A percentile compares a stretch with the other conserved stretches of the same genome.
These are phyloP conservation scores for Neodontobutis hainanensis DNA, from an alignment of 2,113 vertebrate species.

Conservation along the genomic window DNA sequence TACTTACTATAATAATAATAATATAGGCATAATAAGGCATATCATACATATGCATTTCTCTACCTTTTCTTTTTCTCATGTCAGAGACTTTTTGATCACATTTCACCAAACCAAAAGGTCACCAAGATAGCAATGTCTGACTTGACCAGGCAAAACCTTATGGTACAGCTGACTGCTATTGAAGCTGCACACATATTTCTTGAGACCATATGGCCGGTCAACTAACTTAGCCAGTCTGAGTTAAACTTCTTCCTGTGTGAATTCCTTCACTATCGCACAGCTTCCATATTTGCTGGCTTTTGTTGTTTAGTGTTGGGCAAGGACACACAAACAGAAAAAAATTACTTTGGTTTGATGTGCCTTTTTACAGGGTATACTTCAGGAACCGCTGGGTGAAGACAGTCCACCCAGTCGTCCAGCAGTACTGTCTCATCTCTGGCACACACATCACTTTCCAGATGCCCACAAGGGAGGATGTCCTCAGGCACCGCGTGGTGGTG, in stretches of 20 bases:
- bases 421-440: conserved; percentile 98
- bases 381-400: conserved; percentile 99
- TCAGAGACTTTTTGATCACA: conserved; percentile 31
- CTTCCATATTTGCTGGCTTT: background rate
- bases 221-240: conserved; percentile 26
- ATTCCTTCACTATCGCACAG: conserved; percentile 17
- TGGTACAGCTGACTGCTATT: conserved; percentile 11
- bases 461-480: conserved; percentile 95
- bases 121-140: conserved; percentile 15
- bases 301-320: background rate
- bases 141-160: conserved; percentile 6
- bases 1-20: background rate
- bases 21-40: background rate
- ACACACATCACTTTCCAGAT: conserved; percentile 97
- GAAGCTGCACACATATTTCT: background rate
- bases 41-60: background rate
- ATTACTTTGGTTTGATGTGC: background rate
- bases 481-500: conserved; percentile 94
- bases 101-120: conserved; percentile 17
- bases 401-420: conserved; percentile 96
- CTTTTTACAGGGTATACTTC: conserved; percentile 92
- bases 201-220: conserved; percentile 27
- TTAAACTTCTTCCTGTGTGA: conserved; percentile 9
- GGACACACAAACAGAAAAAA: no score
- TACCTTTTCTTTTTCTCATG: background rate